phyloP scores from a whole-genome alignment of 1,140 invertebrate species.

The Drosophila seguyi region DNA sequence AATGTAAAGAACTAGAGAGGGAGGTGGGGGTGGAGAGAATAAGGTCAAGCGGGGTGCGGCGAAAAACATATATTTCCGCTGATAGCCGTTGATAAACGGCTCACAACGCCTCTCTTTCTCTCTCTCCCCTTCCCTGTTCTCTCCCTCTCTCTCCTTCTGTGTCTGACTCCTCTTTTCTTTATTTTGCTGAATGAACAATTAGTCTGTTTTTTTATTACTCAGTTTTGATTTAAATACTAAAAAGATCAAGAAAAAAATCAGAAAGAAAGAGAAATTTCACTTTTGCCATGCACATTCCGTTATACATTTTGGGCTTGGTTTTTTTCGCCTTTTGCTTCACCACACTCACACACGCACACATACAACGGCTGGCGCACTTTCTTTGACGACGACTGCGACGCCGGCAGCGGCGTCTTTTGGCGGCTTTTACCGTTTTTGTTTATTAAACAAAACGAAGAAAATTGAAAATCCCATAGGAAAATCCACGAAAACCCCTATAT shows the following conservation, averaged over 20 bases:
- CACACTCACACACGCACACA: constrained; percentile 25
- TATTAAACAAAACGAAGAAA: constrained; percentile 29
- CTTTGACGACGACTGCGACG: constrained; percentile 47
- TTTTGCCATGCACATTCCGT: constrained; percentile 53
- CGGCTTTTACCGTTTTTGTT: constrained; percentile 70
- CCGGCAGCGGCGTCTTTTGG: constrained; percentile 57
- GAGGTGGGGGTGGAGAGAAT: constrained; percentile 44
- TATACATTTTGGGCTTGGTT: constrained; percentile 65
- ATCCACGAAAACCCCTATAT: constrained; percentile 9
- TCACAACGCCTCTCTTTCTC: constrained; percentile 11
- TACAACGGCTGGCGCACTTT: constrained; percentile 60
- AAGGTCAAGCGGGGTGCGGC: constrained; percentile 81
- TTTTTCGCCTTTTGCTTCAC: constrained; percentile 62
- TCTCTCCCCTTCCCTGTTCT: not conserved
- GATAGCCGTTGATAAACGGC: constrained; percentile 75
- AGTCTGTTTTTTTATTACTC: constrained; percentile 18
- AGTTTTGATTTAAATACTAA: constrained; percentile 61
- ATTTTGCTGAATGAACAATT: constrained; percentile 39
- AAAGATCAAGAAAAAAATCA: constrained; percentile 36
- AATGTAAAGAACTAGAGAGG: constrained; percentile 7
- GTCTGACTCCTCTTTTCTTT: constrained; percentile 1
- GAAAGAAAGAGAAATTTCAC: constrained; percentile 66
- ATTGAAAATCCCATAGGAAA: not conserved
- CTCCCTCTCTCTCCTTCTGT: not conserved
- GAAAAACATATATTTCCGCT: constrained; percentile 71